A percentile compares a stretch with the other conserved stretches of the same genome.
These are phyloP conservation scores for Sebastes taczanowskii DNA, from an alignment of 2,797 vertebrate genomes.

Conservation along the genomic window DNA sequence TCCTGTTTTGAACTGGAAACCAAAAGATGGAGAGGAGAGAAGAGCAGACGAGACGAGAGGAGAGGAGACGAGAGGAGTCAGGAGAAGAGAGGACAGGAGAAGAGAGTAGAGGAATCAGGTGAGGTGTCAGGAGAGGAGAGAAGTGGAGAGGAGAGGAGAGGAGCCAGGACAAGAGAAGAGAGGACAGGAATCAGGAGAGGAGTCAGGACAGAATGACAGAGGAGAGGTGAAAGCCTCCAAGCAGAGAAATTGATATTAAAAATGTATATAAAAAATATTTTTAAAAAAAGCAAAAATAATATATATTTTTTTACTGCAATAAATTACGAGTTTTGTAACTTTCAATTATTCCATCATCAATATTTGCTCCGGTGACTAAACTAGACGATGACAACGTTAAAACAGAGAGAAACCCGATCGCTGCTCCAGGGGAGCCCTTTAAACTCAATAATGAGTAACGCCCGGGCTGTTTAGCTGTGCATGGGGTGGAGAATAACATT, in stretches of 20 bases:
- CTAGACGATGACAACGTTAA: constrained; percentile 15
- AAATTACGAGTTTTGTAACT: not conserved
- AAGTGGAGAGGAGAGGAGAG: too few relatives aligned
- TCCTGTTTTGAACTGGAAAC: constrained; percentile 51
- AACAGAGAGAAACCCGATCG: not conserved
- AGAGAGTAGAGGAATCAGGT: too few relatives aligned
- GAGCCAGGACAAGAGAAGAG: too few relatives aligned
- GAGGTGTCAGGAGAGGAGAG: not conserved
- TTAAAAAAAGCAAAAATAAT: not conserved
- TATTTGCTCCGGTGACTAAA: constrained; percentile 16
- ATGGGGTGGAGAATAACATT: not conserved
- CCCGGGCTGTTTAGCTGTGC: not conserved
- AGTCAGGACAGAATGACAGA: too few relatives aligned
- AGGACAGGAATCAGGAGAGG: too few relatives aligned
- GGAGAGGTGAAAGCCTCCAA: not conserved
- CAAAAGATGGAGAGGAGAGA: constrained; percentile 22
- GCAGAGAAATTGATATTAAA: not conserved
- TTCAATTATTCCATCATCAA: not conserved
- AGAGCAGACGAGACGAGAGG: not conserved
- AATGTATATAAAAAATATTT: not conserved
- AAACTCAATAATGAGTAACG: constrained; percentile 35
- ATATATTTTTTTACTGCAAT: not conserved
- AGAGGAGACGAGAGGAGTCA: not conserved
- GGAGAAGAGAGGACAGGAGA: not conserved
- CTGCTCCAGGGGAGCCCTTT: constrained; percentile 8